Conservation (phyloP, 2,888 invertebrate genomes). For the Temnothorax ravouxi region DNA sequence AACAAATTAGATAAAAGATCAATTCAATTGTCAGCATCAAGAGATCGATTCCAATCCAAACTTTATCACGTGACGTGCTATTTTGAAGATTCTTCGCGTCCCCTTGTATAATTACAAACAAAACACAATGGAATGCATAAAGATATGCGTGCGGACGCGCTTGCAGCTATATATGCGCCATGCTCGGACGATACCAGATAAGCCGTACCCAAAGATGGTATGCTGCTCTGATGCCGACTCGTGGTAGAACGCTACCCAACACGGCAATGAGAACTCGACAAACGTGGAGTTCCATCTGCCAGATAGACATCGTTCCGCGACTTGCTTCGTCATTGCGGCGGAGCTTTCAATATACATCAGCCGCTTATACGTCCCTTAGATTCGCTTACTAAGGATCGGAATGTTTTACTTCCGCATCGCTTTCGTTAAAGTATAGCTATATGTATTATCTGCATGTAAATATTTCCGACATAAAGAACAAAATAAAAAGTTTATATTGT, state of each 20-base stretch:
- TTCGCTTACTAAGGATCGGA: slow-evolving; percentile 31
- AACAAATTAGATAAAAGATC: slow-evolving; percentile 8
- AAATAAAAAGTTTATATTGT: background rate
- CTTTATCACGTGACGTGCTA: slow-evolving; percentile 77
- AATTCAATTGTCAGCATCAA: slow-evolving; percentile 42
- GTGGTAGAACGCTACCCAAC: slow-evolving; percentile 52
- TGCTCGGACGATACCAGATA: slow-evolving; percentile 79
- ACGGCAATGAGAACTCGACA: slow-evolving; percentile 66
- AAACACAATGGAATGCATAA: slow-evolving; percentile 83
- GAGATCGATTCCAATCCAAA: slow-evolving; percentile 67
- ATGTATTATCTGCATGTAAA: background rate
- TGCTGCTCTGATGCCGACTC: slow-evolving; percentile 75
- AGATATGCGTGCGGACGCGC: slow-evolving; percentile 80
- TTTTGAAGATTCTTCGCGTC: slow-evolving; percentile 63
- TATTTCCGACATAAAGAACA: background rate
- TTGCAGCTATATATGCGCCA: slow-evolving; percentile 73
- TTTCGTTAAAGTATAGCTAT: background rate
- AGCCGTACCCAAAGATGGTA: slow-evolving; percentile 83
- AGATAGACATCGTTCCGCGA: slow-evolving; percentile 77
- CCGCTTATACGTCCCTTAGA: slow-evolving; percentile 42
- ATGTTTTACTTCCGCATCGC: slow-evolving; percentile 30
- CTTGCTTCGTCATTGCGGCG: slow-evolving; percentile 80
- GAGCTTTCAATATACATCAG: slow-evolving; percentile 65
- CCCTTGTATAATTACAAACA: slow-evolving; percentile 81
- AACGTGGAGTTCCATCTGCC: slow-evolving; percentile 77